Conservation (phyloP, 2,113 vertebrate species). For the Galbula dea region DNA sequence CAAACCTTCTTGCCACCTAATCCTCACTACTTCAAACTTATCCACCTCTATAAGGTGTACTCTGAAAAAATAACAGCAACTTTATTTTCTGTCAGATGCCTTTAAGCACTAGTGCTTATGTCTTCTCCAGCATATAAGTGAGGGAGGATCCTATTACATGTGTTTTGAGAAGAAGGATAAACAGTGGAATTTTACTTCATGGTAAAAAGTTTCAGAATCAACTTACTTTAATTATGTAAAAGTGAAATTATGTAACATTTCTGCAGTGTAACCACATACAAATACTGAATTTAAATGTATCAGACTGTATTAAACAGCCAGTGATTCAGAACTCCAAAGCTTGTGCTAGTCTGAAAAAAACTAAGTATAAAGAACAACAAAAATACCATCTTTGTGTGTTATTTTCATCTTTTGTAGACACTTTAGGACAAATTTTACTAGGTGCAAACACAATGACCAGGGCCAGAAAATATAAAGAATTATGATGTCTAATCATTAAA, state of each 20-base stretch:
- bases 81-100: background rate
- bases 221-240: background rate
- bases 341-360: background rate
- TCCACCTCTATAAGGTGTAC: background rate
- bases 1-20: background rate
- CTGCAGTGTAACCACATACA: background rate
- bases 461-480: background rate
- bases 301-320: background rate
- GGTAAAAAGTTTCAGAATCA: background rate
- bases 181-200: background rate
- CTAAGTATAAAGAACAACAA: background rate
- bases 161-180: background rate
- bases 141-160: background rate
- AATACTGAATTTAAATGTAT: background rate
- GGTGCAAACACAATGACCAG: background rate
- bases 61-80: background rate
- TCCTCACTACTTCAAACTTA: background rate
- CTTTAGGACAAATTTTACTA: background rate
- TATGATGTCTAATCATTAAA: background rate
- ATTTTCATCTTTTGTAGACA: background rate
- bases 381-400: background rate
- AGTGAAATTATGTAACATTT: background rate
- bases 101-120: background rate
- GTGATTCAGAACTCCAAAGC: background rate
- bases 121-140: accelerated